Base-by-base conservation (phyloP, 2,888 invertebrate genomes). In the Drosophila stalkeri region DNA sequence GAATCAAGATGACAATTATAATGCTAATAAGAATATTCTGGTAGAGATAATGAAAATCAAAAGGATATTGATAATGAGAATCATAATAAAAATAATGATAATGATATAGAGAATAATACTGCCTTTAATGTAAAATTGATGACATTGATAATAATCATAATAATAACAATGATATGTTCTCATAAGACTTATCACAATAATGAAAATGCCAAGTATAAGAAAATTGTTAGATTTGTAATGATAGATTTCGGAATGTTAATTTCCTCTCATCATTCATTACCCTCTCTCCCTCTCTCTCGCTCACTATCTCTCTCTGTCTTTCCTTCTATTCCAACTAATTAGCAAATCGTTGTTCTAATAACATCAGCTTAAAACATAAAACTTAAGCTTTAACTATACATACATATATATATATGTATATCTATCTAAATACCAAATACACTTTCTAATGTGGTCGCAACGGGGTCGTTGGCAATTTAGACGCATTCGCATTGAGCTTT, bases 371-470 rank as follows among this genome's bases (percentile, higher is more conserved):
- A 3, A 51, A 54, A 51, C 44, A 43, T n/a, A 8, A 51, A 54
- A 55, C 44, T 47, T 18, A 47, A 74, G 37, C 61, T 52, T 59
- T 56, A 46, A 35, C 55, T 55, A 35, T 41, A 66, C 57, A 65
- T 70, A 66, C 57, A 63, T 72, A 18, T 31, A 33, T 23, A 23
- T 9, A 11, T 27, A 11, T 3, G 6, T n/a, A n/a, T 12, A 18
- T 12, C 27, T n/a, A 49, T 33, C 12, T 33, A 18, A 8, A 46
- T 59, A 35, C 18, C 23, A 23, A 59, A 23, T 65, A 80, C 89
- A 90, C 85, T 85, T 85, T 85, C 89, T 82, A 90, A 86, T 82
- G 72, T 72, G 72, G 60, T 65, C 51, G 62, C 60, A 81, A 66
- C 67, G 71, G 77, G 86, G 79, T 70, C 86, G 73, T 52, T 60